Conservation (phyloP, 2,113 vertebrate species). For the Pseudolaguvia tuberculata region DNA sequence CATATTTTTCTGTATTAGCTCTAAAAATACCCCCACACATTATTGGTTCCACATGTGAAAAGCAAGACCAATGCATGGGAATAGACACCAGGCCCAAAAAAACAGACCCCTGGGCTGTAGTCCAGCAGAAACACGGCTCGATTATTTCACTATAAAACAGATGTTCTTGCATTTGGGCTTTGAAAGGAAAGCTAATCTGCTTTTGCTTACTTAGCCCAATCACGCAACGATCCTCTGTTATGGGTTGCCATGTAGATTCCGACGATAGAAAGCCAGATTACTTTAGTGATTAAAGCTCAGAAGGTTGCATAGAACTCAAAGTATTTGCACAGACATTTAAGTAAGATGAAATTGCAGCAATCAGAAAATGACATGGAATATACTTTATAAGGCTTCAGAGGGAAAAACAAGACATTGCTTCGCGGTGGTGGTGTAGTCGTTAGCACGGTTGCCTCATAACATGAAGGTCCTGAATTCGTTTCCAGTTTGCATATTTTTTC, state of each 20-base stretch:
- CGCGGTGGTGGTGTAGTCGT: no score
- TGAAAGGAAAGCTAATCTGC: constrained; percentile 34
- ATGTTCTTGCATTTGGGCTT: constrained; percentile 43
- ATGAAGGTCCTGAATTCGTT: no score
- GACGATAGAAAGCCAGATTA: background rate
- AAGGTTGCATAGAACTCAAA: background rate
- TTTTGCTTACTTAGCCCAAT: constrained; percentile 37
- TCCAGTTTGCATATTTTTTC: no score
- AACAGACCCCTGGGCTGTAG: constrained; percentile 6
- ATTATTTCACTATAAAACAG: constrained; percentile 42
- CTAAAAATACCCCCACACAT: constrained; percentile 35
- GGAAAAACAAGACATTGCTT: background rate
- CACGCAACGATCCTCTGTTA: constrained; percentile 31
- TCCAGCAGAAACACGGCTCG: constrained; percentile 31
- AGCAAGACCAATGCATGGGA: constrained; percentile 31
- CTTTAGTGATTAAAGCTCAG: background rate
- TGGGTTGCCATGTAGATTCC: constrained; percentile 8
- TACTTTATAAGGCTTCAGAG: background rate
- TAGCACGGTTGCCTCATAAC: no score
- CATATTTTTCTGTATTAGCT: constrained; percentile 26
- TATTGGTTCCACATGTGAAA: constrained; percentile 47
- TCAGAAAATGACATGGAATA: background rate
- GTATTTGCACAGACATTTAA: background rate
- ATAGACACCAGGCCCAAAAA: constrained; percentile 17
- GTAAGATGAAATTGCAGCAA: background rate